Base-by-base conservation (phyloP, 2,797 vertebrate genomes). In the Glossophaga mutica region DNA sequence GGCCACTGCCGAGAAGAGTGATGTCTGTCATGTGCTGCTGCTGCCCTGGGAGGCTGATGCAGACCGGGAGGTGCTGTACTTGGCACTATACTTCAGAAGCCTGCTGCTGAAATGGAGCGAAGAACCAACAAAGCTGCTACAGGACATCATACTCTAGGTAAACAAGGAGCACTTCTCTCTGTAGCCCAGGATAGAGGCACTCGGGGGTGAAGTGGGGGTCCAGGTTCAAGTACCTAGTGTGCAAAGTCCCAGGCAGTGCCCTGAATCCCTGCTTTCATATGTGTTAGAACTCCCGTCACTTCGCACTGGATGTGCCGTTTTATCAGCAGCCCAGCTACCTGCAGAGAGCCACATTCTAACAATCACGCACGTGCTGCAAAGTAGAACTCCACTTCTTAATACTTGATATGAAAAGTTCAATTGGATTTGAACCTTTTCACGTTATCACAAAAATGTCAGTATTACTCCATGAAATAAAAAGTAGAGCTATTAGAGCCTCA, bases 361-460 rank as follows among this genome's bases (percentile, higher is more conserved):
- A 83, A 83, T 74, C 46, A 48, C 2, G 18, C 44, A 42, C 3
- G 1, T 71, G 77, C 71, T 59, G 26, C 26, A 86, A 55, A 82
- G 59, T 50, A 89, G 48, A 93, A 46, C 19, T 37, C 55, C 21
- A 34, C 55, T 90, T 76, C 59, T 90, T 92, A 94, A 96, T 48
- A 95, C 42, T 74, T 39, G 34, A 42, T 77, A 44, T 57, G 68
- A 90, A 88, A 96, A 22, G 21, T 86, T 90, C 85, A 70, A 37
- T 93, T 59, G 46, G 37, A 94, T 68, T 90, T 55, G 18, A 83
- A 90, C 90, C 50, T 71, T 90, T 89, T 92, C 85, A 86, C 48
- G 76, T 94, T 34, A 88, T 37, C 73, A 81, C 81, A 85, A 68
- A 97, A 96, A 96, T 83, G 77, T 90, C 90, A 94, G 91, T 91